These are phyloP conservation scores for Haemorhous mexicanus DNA, from an alignment of 2,113 vertebrate species.

Conservation along the genomic window DNA sequence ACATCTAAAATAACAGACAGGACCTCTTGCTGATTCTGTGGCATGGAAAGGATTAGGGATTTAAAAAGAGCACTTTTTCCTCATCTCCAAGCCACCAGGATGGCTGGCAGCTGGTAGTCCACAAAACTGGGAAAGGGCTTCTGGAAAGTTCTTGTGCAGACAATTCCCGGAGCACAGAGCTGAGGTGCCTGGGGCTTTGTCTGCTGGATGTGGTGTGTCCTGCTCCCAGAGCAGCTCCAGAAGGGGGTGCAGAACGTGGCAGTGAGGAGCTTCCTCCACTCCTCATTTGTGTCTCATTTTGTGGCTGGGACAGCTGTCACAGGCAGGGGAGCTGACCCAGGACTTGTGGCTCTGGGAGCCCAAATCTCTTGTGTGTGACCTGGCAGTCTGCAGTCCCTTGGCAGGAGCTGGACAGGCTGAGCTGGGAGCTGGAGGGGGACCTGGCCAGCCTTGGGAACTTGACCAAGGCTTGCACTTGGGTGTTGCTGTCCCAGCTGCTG, in stretches of 20 bases:
- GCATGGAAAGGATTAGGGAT: background rate
- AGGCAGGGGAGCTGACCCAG: background rate
- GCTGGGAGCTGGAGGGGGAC: background rate
- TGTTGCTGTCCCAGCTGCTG: background rate
- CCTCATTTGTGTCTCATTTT: background rate
- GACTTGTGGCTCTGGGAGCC: background rate
- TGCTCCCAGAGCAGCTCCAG: background rate
- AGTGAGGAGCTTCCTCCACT: background rate
- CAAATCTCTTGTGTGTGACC: background rate
- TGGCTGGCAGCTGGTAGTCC: background rate
- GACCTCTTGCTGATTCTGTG: background rate
- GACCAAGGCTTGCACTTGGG: background rate
- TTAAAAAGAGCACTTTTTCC: background rate
- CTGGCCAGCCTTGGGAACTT: background rate
- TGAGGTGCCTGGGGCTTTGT: background rate
- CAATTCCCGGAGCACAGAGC: background rate
- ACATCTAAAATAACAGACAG: slow-evolving; percentile 49
- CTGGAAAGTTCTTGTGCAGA: background rate
- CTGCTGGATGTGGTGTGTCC: background rate
- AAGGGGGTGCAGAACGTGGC: background rate
- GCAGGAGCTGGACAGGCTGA: background rate
- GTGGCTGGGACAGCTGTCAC: background rate
- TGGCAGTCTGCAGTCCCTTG: background rate
- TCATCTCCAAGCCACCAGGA: background rate
- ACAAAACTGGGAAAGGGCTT: background rate